A percentile compares a stretch with the other conserved stretches of the same genome.
phyloP scores from a whole-genome alignment of 2,888 invertebrate species.

The Sinodicranocentrus sp. region DNA sequence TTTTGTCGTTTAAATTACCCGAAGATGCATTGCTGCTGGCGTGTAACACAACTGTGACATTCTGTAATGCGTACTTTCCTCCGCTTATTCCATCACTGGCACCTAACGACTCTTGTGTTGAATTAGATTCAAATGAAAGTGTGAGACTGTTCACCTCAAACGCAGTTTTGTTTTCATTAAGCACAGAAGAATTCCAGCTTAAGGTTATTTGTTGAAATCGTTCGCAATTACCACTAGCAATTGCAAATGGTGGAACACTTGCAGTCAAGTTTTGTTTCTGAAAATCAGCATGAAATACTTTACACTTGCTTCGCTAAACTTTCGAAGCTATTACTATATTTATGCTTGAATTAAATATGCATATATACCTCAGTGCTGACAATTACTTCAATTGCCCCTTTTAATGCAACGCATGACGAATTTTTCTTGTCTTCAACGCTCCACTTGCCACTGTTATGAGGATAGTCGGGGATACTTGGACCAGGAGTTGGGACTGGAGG shows the following conservation, averaged over 20 bases:
- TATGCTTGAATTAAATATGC: constrained; percentile 75
- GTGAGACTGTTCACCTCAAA: constrained; percentile 76
- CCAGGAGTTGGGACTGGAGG: constrained; percentile 52
- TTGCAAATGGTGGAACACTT: constrained; percentile 74
- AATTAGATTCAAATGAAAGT: constrained; percentile 79
- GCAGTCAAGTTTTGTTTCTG: constrained; percentile 47
- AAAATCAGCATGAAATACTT: no score
- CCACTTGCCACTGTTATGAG: constrained; percentile 80
- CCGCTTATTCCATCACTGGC: constrained; percentile 34
- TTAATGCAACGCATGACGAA: constrained; percentile 83
- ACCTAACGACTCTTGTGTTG: constrained; percentile 72
- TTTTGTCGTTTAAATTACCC: not conserved
- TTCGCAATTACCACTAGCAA: constrained; percentile 79
- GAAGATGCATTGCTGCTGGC: not conserved
- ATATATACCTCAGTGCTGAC: constrained; percentile 80
- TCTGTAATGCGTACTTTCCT: constrained; percentile 65
- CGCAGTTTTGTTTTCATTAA: constrained; percentile 76
- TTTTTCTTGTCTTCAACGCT: constrained; percentile 79
- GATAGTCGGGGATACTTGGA: constrained; percentile 77
- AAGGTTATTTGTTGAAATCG: constrained; percentile 78
- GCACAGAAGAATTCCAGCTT: constrained; percentile 78
- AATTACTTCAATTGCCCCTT: constrained; percentile 85
- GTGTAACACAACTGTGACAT: constrained; percentile 31
- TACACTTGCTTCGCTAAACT: no score
- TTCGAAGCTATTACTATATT: not conserved